Evolutionary conservation across 2,888 invertebrate genomes (phyloP).

Genomic region (Pristionchus maxplancki): DNA sequence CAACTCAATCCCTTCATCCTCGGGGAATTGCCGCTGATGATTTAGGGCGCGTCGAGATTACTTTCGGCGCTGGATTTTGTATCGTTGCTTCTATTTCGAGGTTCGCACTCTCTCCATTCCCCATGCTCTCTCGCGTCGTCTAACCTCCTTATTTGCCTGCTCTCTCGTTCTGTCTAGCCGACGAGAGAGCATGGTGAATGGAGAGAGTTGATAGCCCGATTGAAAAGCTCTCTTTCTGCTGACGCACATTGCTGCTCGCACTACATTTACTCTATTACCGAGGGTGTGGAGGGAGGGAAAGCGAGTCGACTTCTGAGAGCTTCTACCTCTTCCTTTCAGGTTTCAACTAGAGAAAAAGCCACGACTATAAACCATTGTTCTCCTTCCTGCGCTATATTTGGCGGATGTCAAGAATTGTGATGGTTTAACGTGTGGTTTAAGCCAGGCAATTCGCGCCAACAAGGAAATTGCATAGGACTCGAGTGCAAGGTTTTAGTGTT

Average conservation of each 20-base stretch:
- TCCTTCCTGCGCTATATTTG: not conserved
- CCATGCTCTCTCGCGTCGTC: not conserved
- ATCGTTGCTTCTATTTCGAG: not conserved
- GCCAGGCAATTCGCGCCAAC: not conserved
- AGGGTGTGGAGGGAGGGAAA: not conserved
- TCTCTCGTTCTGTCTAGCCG: not conserved
- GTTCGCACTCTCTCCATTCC: not conserved
- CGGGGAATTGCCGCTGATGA: not conserved
- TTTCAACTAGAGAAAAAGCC: not conserved
- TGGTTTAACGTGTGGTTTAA: not conserved
- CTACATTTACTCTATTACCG: slow-evolving; percentile 16
- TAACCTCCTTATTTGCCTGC: not conserved
- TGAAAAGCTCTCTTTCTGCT: not conserved
- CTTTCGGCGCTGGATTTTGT: not conserved
- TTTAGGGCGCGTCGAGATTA: not conserved
- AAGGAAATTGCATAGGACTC: not conserved
- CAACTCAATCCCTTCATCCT: not conserved
- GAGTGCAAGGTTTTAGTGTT: not conserved
- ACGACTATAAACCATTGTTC: not conserved
- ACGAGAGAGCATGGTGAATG: not conserved
- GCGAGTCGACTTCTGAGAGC: not conserved
- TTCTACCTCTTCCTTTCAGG: not conserved
- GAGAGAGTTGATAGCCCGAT: not conserved
- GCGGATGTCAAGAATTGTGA: not conserved
- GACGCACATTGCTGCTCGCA: not conserved